Base-by-base conservation (phyloP, 1,140 invertebrate genomes). In the Eriosoma lanigerum region DNA sequence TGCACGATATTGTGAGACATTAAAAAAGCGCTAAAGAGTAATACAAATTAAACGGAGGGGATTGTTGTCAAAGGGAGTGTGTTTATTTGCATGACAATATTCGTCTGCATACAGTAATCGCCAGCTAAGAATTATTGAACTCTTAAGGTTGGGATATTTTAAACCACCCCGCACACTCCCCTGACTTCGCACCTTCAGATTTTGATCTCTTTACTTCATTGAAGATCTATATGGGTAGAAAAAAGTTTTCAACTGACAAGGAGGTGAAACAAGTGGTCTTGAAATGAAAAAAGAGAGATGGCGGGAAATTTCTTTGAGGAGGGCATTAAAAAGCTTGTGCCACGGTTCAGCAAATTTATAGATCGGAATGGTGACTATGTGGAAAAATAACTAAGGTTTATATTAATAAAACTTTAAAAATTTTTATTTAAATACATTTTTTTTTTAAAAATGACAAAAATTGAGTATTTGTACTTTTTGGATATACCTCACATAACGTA, bases 11-110 rank as follows among this genome's bases (percentile, higher is more conserved):
- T n/a, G n/a, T n/a, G n/a, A n/a, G n/a, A n/a, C n/a, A n/a, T n/a
- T n/a, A n/a, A n/a, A n/a, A n/a, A n/a, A n/a, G n/a, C n/a, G n/a
- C n/a, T n/a, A n/a, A n/a, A n/a, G n/a, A n/a, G n/a, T 81, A 3
- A 83, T 84, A 24, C 80, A 83, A 58, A 83, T 83, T 81, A 83
- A 83, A 81, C 32, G 82, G 75, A 17, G 72, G 82, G 29, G 75
- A 32, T n/a, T n/a, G n/a, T n/a, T n/a, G n/a, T n/a, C n/a, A n/a
- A n/a, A n/a, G n/a, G n/a, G n/a, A n/a, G n/a, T 70, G 19, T 44
- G 17, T 32, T 32, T 70, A 3, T 32, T n/a, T 70, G 38, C 66
- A 70, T 19, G 66, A 70, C 32, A 70, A 70, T 19, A 29, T 29
- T n/a, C 13, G 32, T 12, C 32, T 24, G 3, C 32, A 70, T 26